Evolutionary conservation across 1,140 invertebrate genomes (phyloP).

Genomic region (Pantala flavescens): DNA sequence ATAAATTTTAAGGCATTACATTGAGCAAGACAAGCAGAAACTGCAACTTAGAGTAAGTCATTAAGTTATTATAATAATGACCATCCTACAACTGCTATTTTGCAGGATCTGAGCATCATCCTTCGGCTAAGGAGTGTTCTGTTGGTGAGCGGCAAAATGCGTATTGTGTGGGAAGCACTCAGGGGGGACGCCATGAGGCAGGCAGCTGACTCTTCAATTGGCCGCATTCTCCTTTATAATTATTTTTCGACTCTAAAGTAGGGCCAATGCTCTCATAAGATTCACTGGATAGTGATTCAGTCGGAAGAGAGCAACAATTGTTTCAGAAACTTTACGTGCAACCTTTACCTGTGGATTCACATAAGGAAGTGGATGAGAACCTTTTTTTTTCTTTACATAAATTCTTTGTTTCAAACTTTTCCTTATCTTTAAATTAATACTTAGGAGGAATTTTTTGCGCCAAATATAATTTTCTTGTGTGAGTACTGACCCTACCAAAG

Average conservation of each 20-base stretch:
- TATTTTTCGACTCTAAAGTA: neutral
- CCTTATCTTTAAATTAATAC: neutral
- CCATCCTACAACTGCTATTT: neutral
- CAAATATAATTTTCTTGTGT: too few species aligned
- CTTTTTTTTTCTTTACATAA: neutral
- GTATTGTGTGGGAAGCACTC: neutral
- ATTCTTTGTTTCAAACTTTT: neutral
- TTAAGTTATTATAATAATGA: neutral
- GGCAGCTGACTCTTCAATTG: neutral
- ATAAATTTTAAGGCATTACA: too few species aligned
- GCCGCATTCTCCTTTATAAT: neutral
- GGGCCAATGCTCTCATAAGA: neutral
- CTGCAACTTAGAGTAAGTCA: neutral
- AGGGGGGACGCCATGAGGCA: neutral
- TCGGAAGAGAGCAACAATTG: neutral
- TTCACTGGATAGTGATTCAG: too few species aligned
- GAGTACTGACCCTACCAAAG: too few species aligned
- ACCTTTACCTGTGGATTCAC: neutral
- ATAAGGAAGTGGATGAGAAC: neutral
- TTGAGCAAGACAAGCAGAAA: neutral
- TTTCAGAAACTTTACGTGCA: neutral
- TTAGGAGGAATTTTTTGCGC: too few species aligned
- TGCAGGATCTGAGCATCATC: neutral
- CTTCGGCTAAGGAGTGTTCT: slow-evolving; percentile 1
- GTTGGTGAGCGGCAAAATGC: neutral